Conservation (phyloP, 2,888 invertebrate genomes). For the Rhodophaea formosa region DNA sequence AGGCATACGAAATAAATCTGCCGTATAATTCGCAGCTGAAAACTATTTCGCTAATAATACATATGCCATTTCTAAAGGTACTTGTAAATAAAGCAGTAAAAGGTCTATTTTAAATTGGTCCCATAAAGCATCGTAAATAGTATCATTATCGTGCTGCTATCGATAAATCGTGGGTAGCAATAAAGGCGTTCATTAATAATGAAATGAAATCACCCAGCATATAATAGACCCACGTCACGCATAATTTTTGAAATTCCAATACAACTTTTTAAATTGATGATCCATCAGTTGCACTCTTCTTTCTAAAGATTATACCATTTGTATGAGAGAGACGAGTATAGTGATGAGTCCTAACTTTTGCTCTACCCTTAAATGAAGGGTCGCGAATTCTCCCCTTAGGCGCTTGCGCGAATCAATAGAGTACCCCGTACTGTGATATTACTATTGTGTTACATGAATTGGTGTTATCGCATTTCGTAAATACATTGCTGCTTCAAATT, state of each 20-base stretch:
- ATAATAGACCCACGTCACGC: conserved; percentile 7
- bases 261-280: not conserved
- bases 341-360: conserved; percentile 27
- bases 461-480: not conserved
- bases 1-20: no score
- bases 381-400: conserved; percentile 56
- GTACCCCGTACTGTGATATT: conserved; percentile 35
- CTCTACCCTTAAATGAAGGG: conserved; percentile 47
- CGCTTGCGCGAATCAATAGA: conserved; percentile 74
- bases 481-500: not conserved
- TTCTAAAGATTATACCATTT: conserved; percentile 1
- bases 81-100: not conserved
- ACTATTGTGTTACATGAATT: not conserved
- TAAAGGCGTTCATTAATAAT: conserved; percentile 1
- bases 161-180: not conserved
- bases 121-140: not conserved
- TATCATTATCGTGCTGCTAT: not conserved
- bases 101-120: not conserved
- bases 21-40: no score
- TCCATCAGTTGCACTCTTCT: conserved; percentile 10
- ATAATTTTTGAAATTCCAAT: conserved; percentile 15
- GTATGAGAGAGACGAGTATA: conserved; percentile 36
- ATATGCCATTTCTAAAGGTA: not conserved
- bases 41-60: no score
- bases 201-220: conserved; percentile 3